Percentiles rank a stretch among this genome's conserved stretches.
These are phyloP conservation scores for Galbula dea DNA, from an alignment of 2,113 vertebrate species.

Conservation along the genomic window DNA sequence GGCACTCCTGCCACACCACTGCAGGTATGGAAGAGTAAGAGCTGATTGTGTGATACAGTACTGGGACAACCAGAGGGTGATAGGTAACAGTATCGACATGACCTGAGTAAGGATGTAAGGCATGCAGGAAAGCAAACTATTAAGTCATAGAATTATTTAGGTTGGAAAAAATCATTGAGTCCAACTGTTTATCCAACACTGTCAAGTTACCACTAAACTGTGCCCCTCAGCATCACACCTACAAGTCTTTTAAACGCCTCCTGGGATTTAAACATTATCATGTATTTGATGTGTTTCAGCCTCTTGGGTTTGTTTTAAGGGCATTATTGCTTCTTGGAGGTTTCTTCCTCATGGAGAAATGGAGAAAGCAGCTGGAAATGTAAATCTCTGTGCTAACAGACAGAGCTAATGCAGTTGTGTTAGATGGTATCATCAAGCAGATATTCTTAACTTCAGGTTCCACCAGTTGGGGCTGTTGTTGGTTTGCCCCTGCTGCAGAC, in stretches of 20 bases:
- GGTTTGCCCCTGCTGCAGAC: background rate
- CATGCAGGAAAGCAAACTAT: background rate
- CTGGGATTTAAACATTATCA: background rate
- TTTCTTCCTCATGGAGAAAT: background rate
- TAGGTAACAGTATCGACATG: background rate
- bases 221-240: no score
- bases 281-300: background rate
- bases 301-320: background rate
- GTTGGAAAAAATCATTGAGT: no score
- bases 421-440: background rate
- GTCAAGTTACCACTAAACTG: no score
- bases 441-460: background rate
- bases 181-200: no score
- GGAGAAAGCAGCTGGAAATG: background rate
- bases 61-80: background rate
- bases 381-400: background rate
- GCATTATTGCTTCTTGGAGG: background rate
- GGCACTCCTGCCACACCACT: background rate
- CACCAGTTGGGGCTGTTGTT: background rate
- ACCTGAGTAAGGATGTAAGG: background rate
- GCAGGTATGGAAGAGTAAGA: background rate
- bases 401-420: background rate
- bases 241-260: no score
- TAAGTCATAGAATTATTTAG: no score
- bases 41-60: background rate